Conservation (phyloP, 30 jellyfish, hydroid and myxozoan species). For the Cassiopea xamachana region DNA sequence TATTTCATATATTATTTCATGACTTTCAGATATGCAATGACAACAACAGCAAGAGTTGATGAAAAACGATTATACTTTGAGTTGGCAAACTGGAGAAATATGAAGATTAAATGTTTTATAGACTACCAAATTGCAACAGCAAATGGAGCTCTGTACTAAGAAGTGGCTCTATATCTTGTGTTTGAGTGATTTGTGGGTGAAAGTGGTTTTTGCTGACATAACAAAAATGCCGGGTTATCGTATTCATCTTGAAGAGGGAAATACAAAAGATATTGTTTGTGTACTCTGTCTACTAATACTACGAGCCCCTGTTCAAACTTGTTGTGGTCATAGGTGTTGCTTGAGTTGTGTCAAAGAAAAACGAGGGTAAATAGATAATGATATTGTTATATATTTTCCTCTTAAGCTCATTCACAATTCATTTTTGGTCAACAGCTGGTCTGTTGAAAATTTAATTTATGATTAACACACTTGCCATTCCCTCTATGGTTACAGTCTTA, state of each 20-base stretch:
- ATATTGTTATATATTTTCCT: too few relatives aligned
- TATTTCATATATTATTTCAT: neutral
- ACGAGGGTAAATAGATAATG: conserved; percentile 14
- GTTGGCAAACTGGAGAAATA: conserved; percentile 1
- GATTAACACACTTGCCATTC: too few relatives aligned
- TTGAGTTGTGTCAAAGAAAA: conserved; percentile 53
- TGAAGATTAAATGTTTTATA: neutral
- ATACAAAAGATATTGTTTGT: conserved; percentile 32
- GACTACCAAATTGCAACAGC: neutral
- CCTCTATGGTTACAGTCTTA: too few relatives aligned
- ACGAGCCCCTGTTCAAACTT: conserved; percentile 60
- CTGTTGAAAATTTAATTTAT: too few relatives aligned
- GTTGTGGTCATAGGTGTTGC: conserved; percentile 70
- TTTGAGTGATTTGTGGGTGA: too few relatives aligned
- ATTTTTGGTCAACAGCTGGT: too few relatives aligned
- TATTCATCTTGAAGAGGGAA: conserved; percentile 4
- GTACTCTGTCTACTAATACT: conserved; percentile 23
- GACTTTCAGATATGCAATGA: neutral
- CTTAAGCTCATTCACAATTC: too few relatives aligned
- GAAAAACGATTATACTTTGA: neutral
- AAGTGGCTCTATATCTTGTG: too few relatives aligned
- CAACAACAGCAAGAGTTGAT: neutral
- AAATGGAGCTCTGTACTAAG: too few relatives aligned
- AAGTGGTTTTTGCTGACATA: too few relatives aligned
- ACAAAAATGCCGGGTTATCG: conserved; percentile 63